Base-by-base conservation (phyloP, 2,797 vertebrate species). In the Cyclura pinguis region DNA sequence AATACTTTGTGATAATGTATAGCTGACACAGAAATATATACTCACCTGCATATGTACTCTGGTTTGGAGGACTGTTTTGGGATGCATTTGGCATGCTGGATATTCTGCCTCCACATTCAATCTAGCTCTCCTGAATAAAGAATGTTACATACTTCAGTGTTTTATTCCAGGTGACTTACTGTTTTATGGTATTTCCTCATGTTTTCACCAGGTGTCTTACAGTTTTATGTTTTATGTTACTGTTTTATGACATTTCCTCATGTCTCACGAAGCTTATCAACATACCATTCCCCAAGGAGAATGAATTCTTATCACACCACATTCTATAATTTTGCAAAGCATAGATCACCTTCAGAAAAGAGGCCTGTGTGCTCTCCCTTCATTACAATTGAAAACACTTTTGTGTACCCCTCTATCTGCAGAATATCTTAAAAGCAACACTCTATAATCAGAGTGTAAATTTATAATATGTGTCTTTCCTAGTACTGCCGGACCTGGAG, bases 381-480 rank as follows among this genome's bases (percentile, higher is more conserved):
- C 42, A 52, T 67, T 85, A 32, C 29, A 69, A 50, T 47, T 89
- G 57, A 38, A 69, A 69, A 32, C 29, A 69, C 67, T 32, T 69
- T 69, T 69, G 67, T 69, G 67, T 32, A 20, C 14, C 3, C 22
- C 35, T 85, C n/a, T 85, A 69, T 80, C n/a, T 72, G 47, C 18
- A 32, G 12, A 84, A 50, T 84, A 42, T 38, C 12, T 62, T 50
- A 38, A 84, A 89, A 88, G 10, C 18, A 83, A 64, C 20, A 52
- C 27, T 90, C 59, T 35, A 10, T 72, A 77, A 87, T 76, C 89
- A 93, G 20, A 47, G 42, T 88, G 67, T 0, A 78, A 57, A 38
- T 67, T 80, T 38, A 55, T 24, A 72, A 62, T 73, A 55, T 62
- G 24, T 72, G 77, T 78, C 20, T 82, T 64, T 62, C 62, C 38